Evolutionary conservation across 2,113 vertebrate genomes (phyloP).

Genomic region (Pavo muticus): DNA sequence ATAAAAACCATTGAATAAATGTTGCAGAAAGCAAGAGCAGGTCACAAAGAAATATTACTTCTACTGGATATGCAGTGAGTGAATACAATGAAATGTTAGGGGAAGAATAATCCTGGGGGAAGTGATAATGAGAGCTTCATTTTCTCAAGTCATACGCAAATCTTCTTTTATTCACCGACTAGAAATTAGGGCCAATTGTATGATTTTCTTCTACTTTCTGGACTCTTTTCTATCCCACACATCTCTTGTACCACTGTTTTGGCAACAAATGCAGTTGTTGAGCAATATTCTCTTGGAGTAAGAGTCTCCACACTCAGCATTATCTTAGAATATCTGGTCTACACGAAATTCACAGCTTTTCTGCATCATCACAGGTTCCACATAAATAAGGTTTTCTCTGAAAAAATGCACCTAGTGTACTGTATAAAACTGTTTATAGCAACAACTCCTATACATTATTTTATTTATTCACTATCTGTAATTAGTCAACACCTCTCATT

Average conservation of each 20-base stretch:
- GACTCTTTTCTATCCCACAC: background rate
- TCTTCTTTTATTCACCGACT: background rate
- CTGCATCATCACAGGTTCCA: background rate
- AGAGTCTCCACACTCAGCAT: background rate
- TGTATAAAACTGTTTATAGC: background rate
- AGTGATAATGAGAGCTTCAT: background rate
- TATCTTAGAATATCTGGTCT: background rate
- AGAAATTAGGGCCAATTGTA: background rate
- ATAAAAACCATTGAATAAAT: background rate
- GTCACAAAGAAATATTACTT: background rate
- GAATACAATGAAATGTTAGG: background rate
- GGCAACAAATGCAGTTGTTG: background rate
- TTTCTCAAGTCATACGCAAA: background rate
- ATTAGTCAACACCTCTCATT: constrained; percentile 58
- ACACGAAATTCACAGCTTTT: background rate
- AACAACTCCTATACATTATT: background rate
- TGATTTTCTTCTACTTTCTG: background rate
- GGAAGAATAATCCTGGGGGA: background rate
- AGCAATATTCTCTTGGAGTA: constrained; percentile 12
- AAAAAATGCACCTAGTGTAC: background rate
- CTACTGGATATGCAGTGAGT: background rate
- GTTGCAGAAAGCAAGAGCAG: background rate
- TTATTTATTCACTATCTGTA: constrained; percentile 40
- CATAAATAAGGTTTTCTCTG: background rate
- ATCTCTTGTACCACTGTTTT: constrained; percentile 19